A percentile compares a stretch with the other conserved stretches of the same genome.
Evolutionary conservation across 1,140 invertebrate species (phyloP).

Genomic region (Daktulosphaira vitifoliae): DNA sequence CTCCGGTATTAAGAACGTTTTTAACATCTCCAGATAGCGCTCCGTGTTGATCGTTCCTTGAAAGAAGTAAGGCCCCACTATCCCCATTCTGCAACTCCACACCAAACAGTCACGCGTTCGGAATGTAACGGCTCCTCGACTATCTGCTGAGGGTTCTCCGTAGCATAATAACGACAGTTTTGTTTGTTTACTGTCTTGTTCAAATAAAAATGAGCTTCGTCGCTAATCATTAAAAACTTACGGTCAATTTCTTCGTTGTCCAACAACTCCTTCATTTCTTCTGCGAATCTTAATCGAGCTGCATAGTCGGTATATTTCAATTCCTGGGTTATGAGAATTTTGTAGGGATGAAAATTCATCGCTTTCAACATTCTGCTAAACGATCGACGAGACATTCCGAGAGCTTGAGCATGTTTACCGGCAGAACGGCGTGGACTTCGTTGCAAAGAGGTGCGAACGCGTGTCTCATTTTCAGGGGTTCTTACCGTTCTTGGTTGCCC

Average conservation of each 20-base stretch:
- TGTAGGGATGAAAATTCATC: slow-evolving; percentile 36
- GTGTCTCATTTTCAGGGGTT: slow-evolving; percentile 36
- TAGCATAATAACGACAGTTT: slow-evolving; percentile 40
- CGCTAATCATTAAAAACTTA: slow-evolving; percentile 32
- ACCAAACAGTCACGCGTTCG: slow-evolving; percentile 41
- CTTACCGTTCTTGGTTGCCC: slow-evolving; percentile 34
- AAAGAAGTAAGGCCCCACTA: slow-evolving; percentile 34
- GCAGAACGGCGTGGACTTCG: slow-evolving; percentile 35
- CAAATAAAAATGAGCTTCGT: slow-evolving; percentile 43
- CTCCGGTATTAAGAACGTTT: neutral
- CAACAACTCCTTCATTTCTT: too few species aligned
- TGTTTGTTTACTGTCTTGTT: slow-evolving; percentile 43
- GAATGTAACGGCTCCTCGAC: slow-evolving; percentile 41
- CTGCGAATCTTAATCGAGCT: too few species aligned
- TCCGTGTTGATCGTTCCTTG: slow-evolving; percentile 24
- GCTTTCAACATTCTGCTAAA: slow-evolving; percentile 18
- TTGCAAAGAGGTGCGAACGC: slow-evolving; percentile 33
- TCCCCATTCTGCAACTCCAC: slow-evolving; percentile 35
- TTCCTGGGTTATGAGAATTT: neutral
- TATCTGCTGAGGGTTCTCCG: slow-evolving; percentile 39
- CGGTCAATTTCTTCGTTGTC: too few species aligned
- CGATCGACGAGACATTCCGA: slow-evolving; percentile 13
- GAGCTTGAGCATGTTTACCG: slow-evolving; percentile 32
- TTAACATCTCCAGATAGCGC: neutral
- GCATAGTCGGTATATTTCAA: slow-evolving; percentile 9